Evolutionary conservation across 2,888 invertebrate genomes (phyloP), one percentile per base, ranked within the genome.

Genomic region (Ceratothoa steindachneri): DNA sequence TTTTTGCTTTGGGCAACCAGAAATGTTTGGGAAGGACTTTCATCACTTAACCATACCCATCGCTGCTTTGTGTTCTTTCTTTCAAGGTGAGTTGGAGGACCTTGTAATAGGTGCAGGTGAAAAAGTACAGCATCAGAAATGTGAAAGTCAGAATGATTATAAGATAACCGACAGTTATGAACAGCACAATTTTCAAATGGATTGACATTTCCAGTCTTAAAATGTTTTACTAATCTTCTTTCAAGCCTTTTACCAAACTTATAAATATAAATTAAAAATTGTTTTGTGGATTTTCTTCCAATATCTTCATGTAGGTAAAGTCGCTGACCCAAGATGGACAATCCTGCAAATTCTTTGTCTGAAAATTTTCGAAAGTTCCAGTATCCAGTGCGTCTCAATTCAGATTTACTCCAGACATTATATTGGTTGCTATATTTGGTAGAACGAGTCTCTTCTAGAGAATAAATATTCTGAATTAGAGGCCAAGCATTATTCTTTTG

Each of bases 41-140:
- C 91, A 80, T 91, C 91, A 0, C 87, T 89, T 72, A 90, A 83
- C 81, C 90, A 90, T 64, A 91, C 87, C 91, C 91, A 91, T 80
- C 88, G 87, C 83, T 91, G 91, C 1, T 82, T 77, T 0, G 81
- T 82, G 1, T 84, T 84, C 68, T 86, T 84, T 28, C 84, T 84
- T 29, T 82, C 82, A 1, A 90, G 90, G 53, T 90, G 82, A 41
- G 88, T 87, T 0, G 86, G 80, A 0, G 85, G 81, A 15, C 83
- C 83, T 60, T 82, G 83, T 15, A 84, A 86, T 29, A 86, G 81
- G 77, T 89, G 88, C 55, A 89, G 81, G 81, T 89, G 89, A 81
- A 89, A 86, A 19, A 89, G 81, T 0, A 91, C 89, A 0, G 90
- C 89, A 82, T 91, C 90, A 0, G 90, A 89, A 4, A 82, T 82